These are phyloP conservation scores for Mirounga angustirostris DNA, from an alignment of 2,113 vertebrate species.

Conservation along the genomic window DNA sequence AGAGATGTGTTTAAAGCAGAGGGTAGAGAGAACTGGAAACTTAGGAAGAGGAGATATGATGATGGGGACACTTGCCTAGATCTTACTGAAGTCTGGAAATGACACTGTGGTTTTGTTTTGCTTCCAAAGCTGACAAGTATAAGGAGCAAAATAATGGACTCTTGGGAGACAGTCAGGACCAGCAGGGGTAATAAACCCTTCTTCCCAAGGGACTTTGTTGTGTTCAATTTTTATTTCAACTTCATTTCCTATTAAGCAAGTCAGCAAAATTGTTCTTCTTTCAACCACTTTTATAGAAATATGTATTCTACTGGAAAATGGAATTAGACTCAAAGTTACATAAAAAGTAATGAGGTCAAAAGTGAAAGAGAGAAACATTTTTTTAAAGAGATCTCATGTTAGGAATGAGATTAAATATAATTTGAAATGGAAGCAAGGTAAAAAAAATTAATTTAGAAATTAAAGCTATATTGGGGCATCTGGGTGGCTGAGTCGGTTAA, in stretches of 20 bases:
- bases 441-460: neutral
- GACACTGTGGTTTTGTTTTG: neutral
- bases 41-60: neutral
- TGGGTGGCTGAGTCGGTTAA: neutral
- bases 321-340: neutral
- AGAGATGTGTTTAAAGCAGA: neutral
- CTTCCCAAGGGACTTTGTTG: neutral
- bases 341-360: neutral
- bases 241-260: constrained; percentile 25
- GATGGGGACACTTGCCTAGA: neutral
- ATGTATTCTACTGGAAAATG: neutral
- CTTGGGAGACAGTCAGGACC: neutral
- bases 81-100: neutral
- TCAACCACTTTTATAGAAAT: neutral
- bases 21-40: neutral
- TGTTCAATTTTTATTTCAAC: neutral
- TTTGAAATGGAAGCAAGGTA: neutral
- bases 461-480: neutral
- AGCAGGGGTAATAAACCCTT: neutral
- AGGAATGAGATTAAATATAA: neutral
- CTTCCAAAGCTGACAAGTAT: neutral
- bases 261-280: constrained; percentile 30
- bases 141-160: neutral
- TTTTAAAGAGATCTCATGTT: neutral
- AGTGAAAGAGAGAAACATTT: neutral